Conservation (phyloP, 2,888 invertebrate genomes). For the Girardia tigrina region DNA sequence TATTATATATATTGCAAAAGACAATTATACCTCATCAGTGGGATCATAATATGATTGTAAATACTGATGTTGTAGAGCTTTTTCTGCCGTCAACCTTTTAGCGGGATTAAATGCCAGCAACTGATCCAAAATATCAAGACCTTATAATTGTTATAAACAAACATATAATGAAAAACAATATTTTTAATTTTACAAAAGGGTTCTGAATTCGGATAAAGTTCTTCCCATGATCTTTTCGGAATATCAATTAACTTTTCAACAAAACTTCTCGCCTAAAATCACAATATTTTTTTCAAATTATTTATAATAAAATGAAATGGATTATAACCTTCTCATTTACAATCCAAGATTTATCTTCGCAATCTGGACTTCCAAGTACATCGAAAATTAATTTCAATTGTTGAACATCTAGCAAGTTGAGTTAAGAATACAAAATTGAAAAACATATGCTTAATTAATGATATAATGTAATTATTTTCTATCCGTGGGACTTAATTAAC, state of each 20-base stretch:
- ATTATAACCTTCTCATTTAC: conserved; percentile 80
- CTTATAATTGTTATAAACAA: background rate
- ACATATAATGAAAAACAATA: background rate
- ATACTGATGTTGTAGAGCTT: conserved; percentile 84
- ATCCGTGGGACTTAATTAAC: too few relatives aligned
- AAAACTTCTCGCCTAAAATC: conserved; percentile 8
- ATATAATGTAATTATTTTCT: too few relatives aligned
- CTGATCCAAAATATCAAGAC: conserved; percentile 79
- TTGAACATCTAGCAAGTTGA: conserved; percentile 61
- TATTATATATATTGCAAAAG: too few relatives aligned
- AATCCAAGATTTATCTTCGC: conserved; percentile 92
- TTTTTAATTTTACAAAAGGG: background rate
- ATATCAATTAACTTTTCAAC: conserved; percentile 16
- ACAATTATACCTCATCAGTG: conserved; percentile 35
- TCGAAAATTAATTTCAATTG: conserved; percentile 95
- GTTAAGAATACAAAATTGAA: too few relatives aligned
- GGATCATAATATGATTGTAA: conserved; percentile 31
- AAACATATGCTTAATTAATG: too few relatives aligned
- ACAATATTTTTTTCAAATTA: background rate
- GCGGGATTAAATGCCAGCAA: conserved; percentile 97
- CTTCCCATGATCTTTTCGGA: background rate
- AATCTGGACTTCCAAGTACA: conserved; percentile 84
- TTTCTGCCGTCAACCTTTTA: conserved; percentile 87
- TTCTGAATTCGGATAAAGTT: background rate
- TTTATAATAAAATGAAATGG: background rate